Base-by-base conservation (phyloP, 1,140 invertebrate species). In the Ganaspis sp. region DNA sequence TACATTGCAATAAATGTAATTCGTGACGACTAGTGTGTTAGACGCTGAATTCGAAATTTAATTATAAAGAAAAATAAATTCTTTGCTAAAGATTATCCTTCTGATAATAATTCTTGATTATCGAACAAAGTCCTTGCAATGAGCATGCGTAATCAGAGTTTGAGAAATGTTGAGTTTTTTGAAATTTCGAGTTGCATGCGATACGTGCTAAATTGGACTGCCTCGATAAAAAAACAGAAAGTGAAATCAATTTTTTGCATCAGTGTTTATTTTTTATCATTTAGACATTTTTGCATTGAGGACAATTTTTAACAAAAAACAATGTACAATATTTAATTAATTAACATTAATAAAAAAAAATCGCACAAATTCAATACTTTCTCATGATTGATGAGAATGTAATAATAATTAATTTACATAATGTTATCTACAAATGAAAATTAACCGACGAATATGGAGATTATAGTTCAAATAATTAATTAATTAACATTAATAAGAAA, bases 131-230 rank as follows among this genome's bases (percentile, higher is more conserved):
- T 81, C 84, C 85, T 87, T 85, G 84, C 83, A 77, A 86, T 75
- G 75, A 87, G 88, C 88, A 89, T 89, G 88, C 77, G 86, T 88
- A 89, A 87, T 80, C 82, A 80, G 79, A 84, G 85, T 87, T 87
- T 87, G 83, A 84, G 21, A 64, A 64, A 4, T 64, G 58, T 64
- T 64, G 11, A 64, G 23, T 34, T 26, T 26, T 53, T 72, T 72
- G 9, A 21, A 49, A 26, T 53, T 42, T 72, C 58, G 23, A 64
- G 58, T 64, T 64, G 58, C 58, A 64, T 64, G 58, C 12, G 12
- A 64, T 64, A 64, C 26, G 58, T 64, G 54, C 4, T 58, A 58
- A 29, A 64, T 34, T 64, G n/a, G 8, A 2, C 0, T 64, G 58
- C 23, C 23, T 12, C 23, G 23, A 64, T 64, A 4, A 64, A 64